A percentile compares a stretch with the other conserved stretches of the same genome.
Conservation (phyloP, 1,140 invertebrate species). For the Pogonomyrmex barbatus region DNA sequence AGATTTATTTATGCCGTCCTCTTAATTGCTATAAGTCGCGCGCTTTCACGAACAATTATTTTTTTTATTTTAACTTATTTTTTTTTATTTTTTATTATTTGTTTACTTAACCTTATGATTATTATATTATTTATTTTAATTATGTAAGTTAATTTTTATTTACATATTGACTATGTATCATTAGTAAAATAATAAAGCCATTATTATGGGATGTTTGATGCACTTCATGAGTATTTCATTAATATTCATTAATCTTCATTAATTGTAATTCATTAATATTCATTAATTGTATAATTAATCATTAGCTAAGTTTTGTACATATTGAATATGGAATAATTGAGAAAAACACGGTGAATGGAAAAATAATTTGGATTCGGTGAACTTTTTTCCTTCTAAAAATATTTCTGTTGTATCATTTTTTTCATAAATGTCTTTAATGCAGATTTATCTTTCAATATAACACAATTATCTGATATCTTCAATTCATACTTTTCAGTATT, state of each 20-base stretch:
- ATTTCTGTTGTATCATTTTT: not conserved
- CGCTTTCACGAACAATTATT: no score
- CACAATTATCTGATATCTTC: conserved; percentile 8
- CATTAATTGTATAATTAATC: not conserved
- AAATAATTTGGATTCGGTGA: conserved; percentile 1
- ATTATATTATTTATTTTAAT: not conserved
- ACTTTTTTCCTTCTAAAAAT: not conserved
- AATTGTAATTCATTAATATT: not conserved
- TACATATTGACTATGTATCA: not conserved
- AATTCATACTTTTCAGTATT: conserved; percentile 1
- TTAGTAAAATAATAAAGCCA: conserved; percentile 6
- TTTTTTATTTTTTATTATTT: no score
- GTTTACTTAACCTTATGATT: no score
- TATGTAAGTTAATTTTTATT: not conserved
- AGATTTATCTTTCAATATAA: conserved; percentile 9
- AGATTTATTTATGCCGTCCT: no score
- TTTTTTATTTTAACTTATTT: no score
- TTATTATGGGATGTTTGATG: conserved; percentile 2
- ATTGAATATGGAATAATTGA: conserved; percentile 26
- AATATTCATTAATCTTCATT: not conserved
- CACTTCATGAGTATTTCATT: not conserved
- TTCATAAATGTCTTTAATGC: not conserved
- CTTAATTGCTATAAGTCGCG: no score
- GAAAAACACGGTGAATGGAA: conserved; percentile 17
- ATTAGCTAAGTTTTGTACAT: conserved; percentile 18